Conservation (phyloP, 2,797 vertebrate species). For the Pitangus sulphuratus region DNA sequence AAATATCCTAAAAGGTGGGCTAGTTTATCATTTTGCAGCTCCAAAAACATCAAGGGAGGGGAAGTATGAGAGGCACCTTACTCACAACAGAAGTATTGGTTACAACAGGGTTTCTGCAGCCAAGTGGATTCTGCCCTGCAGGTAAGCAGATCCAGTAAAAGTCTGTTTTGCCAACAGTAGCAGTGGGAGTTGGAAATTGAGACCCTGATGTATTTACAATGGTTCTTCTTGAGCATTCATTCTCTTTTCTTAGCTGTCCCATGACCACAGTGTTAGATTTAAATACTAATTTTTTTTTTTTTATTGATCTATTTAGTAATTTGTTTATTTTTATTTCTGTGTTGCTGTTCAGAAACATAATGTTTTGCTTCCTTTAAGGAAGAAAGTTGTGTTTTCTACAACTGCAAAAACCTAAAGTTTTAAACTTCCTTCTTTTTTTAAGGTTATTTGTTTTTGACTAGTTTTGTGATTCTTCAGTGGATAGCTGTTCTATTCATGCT, state of each 20-base stretch:
- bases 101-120: neutral
- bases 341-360: neutral
- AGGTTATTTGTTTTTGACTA: accelerated
- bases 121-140: neutral
- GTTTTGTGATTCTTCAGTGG: neutral
- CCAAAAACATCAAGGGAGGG: accelerated
- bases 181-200: neutral
- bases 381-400: neutral
- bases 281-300: neutral
- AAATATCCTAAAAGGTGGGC: neutral
- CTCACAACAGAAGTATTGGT: neutral
- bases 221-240: neutral
- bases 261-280: neutral
- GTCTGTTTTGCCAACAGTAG: neutral
- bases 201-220: neutral
- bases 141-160: neutral
- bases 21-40: neutral
- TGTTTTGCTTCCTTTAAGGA: neutral
- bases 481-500: neutral
- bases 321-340: neutral
- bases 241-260: neutral
- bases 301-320: neutral
- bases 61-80: neutral
- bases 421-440: neutral
- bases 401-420: neutral